A percentile compares a stretch with the other conserved stretches of the same genome.
phyloP scores from a whole-genome alignment of 2,888 invertebrate genomes.

The Imbricaverruca yamaguchii region DNA sequence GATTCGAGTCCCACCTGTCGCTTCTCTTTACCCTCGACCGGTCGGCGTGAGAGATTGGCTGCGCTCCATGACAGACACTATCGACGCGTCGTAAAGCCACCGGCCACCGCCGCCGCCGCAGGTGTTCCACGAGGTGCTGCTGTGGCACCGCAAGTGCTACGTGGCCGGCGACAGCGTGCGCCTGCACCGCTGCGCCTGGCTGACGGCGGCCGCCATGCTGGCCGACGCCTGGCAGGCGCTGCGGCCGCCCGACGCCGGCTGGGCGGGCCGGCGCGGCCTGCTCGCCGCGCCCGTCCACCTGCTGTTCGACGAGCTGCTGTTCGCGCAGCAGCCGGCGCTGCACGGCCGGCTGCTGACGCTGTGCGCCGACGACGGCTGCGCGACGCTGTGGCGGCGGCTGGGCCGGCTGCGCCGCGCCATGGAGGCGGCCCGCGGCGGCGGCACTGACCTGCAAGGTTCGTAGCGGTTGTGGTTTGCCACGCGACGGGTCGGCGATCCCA shows the following conservation, averaged over 20 bases:
- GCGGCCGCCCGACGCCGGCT: neutral
- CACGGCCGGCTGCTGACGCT: constrained; percentile 8
- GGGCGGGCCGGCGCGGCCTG: neutral
- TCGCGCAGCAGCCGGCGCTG: constrained; percentile 18
- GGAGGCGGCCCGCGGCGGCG: neutral
- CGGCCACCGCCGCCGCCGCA: neutral
- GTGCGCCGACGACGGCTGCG: neutral
- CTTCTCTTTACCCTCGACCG: no score
- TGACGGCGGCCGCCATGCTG: constrained; percentile 1
- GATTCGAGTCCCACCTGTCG: no score
- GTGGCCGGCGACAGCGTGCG: neutral
- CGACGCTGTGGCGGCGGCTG: constrained; percentile 3
- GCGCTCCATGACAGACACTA: no score
- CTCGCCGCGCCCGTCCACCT: neutral
- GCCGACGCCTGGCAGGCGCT: neutral
- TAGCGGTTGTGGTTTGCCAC: no score
- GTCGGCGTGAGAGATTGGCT: no score
- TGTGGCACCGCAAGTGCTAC: constrained; percentile 3
- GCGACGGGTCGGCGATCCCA: no score
- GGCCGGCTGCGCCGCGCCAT: neutral
- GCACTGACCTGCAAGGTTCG: neutral
- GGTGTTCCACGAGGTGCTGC: constrained; percentile 8
- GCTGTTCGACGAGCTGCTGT: constrained; percentile 20
- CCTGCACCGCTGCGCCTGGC: constrained; percentile 12
- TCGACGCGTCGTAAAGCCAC: no score